Percentiles rank a stretch among this genome's conserved stretches.
phyloP scores from a whole-genome alignment of 1,140 invertebrate genomes.

The honey bee (Apis mellifera) region DNA sequence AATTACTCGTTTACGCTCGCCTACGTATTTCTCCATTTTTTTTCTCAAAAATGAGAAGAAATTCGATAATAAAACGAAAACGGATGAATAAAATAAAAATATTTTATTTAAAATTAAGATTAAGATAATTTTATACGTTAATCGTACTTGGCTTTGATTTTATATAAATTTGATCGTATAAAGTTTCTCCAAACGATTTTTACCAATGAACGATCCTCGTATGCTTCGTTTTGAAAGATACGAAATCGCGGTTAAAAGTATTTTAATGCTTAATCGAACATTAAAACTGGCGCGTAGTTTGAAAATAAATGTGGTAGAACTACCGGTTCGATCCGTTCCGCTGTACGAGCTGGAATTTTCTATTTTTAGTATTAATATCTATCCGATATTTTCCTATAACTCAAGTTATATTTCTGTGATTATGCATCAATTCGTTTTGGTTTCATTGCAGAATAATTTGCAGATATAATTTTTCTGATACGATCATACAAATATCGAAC shows the following conservation, averaged over 20 bases:
- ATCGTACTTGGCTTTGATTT: not conserved
- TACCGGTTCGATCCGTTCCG: slow-evolving; percentile 14
- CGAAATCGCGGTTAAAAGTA: slow-evolving; percentile 55
- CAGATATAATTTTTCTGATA: not conserved
- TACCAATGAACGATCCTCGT: not conserved
- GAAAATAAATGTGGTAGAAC: slow-evolving; percentile 61
- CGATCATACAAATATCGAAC: no score
- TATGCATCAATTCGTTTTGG: not conserved
- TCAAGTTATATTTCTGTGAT: not conserved
- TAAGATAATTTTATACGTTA: not conserved
- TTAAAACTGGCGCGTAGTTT: slow-evolving; percentile 16
- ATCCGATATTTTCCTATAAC: not conserved
- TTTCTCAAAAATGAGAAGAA: no score
- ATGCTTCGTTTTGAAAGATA: not conserved
- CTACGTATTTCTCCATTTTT: no score
- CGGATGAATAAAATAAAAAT: no score
- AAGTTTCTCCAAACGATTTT: not conserved
- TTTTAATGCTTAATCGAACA: not conserved
- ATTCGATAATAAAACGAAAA: no score
- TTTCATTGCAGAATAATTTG: not conserved
- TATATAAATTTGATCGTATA: not conserved
- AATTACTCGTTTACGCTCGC: not conserved
- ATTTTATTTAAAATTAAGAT: no score
- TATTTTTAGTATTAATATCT: slow-evolving; percentile 10
- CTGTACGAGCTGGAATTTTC: not conserved